Conservation (phyloP, 2,797 vertebrate genomes). For the Scolopax bukidnonensis region DNA sequence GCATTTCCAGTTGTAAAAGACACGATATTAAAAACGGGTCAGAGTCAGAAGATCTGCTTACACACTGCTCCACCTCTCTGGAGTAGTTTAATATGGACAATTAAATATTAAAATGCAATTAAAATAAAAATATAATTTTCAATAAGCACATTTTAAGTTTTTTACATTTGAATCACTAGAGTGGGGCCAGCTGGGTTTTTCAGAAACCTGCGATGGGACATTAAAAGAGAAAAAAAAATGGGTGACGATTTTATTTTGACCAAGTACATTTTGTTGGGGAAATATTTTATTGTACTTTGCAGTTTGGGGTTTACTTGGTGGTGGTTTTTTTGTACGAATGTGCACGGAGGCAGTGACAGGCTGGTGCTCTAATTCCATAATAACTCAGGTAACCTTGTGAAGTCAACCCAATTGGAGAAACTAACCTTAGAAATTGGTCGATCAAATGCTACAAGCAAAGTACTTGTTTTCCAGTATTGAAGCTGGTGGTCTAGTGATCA, state of each 20-base stretch:
- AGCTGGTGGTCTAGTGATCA: slow-evolving; percentile 81
- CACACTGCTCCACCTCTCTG: neutral
- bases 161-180: neutral
- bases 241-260: neutral
- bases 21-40: neutral
- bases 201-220: neutral
- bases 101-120: neutral
- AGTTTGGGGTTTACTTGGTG: neutral
- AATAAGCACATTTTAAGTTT: neutral
- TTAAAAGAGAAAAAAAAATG: neutral
- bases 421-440: neutral
- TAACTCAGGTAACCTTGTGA: neutral
- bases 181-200: neutral
- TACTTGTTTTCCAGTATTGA: slow-evolving; percentile 44
- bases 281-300: neutral
- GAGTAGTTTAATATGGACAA: neutral
- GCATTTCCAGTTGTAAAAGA: neutral
- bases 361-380: neutral
- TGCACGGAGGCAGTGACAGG: neutral
- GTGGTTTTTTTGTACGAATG: neutral
- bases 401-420: neutral
- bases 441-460: slow-evolving; percentile 59
- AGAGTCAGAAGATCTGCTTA: neutral
- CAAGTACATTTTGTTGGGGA: neutral
- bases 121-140: neutral